Conservation (phyloP, 1,140 invertebrate species). For the Gryon sp. region DNA sequence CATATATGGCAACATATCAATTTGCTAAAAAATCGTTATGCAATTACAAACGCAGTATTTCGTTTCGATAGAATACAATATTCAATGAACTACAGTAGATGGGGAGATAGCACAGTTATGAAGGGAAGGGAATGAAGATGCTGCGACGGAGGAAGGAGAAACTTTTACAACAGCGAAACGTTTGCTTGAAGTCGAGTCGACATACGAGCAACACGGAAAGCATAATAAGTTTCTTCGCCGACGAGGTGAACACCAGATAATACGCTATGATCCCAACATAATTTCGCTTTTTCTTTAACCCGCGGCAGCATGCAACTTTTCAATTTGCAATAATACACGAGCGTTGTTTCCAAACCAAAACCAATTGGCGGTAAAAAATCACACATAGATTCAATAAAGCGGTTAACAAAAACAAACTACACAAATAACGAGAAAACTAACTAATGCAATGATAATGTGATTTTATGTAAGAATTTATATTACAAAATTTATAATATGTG, state of each 20-base stretch:
- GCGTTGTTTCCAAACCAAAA: neutral
- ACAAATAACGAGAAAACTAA: no score
- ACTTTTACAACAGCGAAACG: constrained; percentile 22
- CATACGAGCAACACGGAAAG: constrained; percentile 65
- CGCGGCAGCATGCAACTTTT: constrained; percentile 18
- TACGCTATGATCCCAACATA: constrained; percentile 42
- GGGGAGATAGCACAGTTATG: no score
- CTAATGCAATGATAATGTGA: no score
- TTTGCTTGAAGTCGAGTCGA: constrained; percentile 44
- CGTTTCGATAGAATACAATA: constrained; percentile 72
- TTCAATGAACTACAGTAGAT: constrained; percentile 51
- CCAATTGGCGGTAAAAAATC: neutral
- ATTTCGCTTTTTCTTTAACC: constrained; percentile 13
- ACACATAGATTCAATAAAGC: no score
- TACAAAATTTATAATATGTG: no score
- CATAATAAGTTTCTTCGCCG: constrained; percentile 75
- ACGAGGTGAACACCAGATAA: constrained; percentile 62
- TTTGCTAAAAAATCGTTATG: constrained; percentile 61
- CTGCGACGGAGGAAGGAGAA: constrained; percentile 47
- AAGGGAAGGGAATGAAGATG: no score
- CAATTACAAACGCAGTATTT: constrained; percentile 54
- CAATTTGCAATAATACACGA: constrained; percentile 13
- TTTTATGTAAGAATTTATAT: no score
- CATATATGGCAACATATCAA: constrained; percentile 24
- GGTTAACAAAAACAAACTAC: no score